These are phyloP conservation scores for Oligia fasciuncula DNA, from an alignment of 2,888 invertebrate species.

Conservation along the genomic window DNA sequence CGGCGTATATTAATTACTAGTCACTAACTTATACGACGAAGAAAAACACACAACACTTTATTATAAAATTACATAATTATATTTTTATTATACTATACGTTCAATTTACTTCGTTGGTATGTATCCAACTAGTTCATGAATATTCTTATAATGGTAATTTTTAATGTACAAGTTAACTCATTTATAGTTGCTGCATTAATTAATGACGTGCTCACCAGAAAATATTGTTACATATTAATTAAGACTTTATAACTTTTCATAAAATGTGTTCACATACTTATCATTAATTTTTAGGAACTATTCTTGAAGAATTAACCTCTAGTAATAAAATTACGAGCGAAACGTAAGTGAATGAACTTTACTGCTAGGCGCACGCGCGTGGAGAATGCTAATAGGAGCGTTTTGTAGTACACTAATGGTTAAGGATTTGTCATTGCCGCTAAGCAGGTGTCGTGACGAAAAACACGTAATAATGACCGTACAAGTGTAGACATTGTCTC, in stretches of 20 bases:
- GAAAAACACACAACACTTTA: constrained; percentile 48
- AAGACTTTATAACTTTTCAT: constrained; percentile 15
- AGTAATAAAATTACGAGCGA: constrained; percentile 43
- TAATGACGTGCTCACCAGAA: constrained; percentile 25
- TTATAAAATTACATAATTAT: constrained; percentile 25
- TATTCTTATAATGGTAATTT: constrained; percentile 45
- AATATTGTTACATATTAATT: constrained; percentile 28
- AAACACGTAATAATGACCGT: constrained; percentile 80
- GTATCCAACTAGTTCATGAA: constrained; percentile 44
- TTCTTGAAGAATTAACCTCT: constrained; percentile 30
- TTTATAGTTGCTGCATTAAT: constrained; percentile 50
- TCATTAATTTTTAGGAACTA: constrained; percentile 23
- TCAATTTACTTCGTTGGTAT: constrained; percentile 28
- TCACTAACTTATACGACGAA: constrained; percentile 28
- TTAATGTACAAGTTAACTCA: constrained; percentile 42
- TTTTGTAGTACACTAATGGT: constrained; percentile 76
- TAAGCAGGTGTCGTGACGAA: constrained; percentile 82
- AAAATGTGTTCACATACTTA: constrained; percentile 39
- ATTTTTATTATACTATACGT: constrained; percentile 46
- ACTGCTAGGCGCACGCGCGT: constrained; percentile 60
- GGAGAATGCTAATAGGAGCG: constrained; percentile 69
- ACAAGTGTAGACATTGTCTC: constrained; percentile 82
- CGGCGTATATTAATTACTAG: constrained; percentile 50
- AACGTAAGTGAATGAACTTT: constrained; percentile 59
- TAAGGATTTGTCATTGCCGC: constrained; percentile 77